Base-by-base conservation (phyloP, 2,797 vertebrate genomes). In the Ctenosaura bakeri region DNA sequence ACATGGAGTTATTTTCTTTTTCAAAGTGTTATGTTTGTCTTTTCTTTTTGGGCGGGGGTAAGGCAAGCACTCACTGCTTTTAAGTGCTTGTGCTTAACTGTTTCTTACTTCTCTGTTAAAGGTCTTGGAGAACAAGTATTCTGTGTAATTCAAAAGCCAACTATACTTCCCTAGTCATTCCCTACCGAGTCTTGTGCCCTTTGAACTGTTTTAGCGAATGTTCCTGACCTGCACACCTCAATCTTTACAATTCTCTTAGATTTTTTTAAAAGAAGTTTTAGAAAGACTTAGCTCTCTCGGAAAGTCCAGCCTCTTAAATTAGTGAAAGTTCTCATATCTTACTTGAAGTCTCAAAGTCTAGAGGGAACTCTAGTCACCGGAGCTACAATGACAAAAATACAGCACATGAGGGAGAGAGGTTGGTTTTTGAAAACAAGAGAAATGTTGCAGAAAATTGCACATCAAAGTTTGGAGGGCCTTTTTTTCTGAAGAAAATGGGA, bases 401-500 rank as follows among this genome's bases (percentile, higher is more conserved):
- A 54, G 1, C 22, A 38, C 54, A n/a, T 7, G 1, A 7, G n/a
- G 24, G 80, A 38, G 14, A 42, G 42, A 62, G 24, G n/a, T 29
- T 77, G 20, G 1, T 56, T 14, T n/a, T 32, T 86, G 81, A 89
- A 78, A 82, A 86, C 88, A 83, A 4, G 2, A 50, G 87, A 32
- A 6, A 52, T 56, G 4, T 87, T 66, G 74, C 88, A 69, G 46
- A 93, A 81, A 89, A 85, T 64, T 89, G 71, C 59, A 91, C 85
- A 71, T 64, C 90, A 92, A 83, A 94, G 35, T 2, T 89, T 66
- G 0, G 83, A 85, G 24, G 42, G 71, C 54, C 85, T 62, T 88
- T 89, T 88, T 50, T 84, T 82, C n/a, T 20, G 52, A 32, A 74
- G 24, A n/a, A 84, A 59, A 24, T 32, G 2, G 26, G 89, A 74